Evolutionary conservation across 92 coral and sea anemone species (phyloP), one percentile per base, ranked within the genome.

Genomic region (Siderastrea radians): DNA sequence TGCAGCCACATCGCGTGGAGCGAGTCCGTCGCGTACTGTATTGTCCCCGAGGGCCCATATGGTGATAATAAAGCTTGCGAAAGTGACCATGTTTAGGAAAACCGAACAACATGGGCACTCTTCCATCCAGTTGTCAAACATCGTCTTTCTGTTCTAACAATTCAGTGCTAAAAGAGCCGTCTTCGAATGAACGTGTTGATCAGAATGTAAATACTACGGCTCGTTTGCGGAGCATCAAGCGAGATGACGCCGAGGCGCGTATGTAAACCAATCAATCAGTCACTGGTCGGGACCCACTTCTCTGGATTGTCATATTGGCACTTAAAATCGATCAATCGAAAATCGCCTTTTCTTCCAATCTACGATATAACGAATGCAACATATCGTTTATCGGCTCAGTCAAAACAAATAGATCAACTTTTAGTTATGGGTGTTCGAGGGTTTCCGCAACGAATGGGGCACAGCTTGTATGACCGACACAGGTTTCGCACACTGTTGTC

Each of bases 101-200:
- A 93, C 55, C 5, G 96, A 93, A 53, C 96, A 93, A 60, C 81
- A 72, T 45, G 96, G 96, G 48, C 96, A 93, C 75, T 93, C 96
- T 9, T 71, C 86, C 93, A 89, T 86, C 96, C 96, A 93, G 62
- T 90, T 92, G 49, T 93, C 96, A 53, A 90, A 90, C 93, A 93
- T 90, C 10, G 67, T 6, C 52, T 4, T 51, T 17, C 13, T 4
- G 19, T 48, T 1, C 38, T 26, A 26, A 26, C 38, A 26, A 70
- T 70, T 48, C 51, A 15, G 47, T 15, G 11, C 3, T 10, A 52
- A 51, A 19, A 52, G 44, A 19, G 3, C 7, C 6, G 49, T 17
- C 2, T 74, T 52, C 62, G 0, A 53, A 14, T 19, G n/a, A 4
- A 19, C 59, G 47, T 52, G 19, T 73, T 6, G 10, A 49, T 17